Percentiles rank a stretch among this genome's conserved stretches.
phyloP scores from a whole-genome alignment of 1,140 invertebrate species.

The Nephotettix cincticeps region DNA sequence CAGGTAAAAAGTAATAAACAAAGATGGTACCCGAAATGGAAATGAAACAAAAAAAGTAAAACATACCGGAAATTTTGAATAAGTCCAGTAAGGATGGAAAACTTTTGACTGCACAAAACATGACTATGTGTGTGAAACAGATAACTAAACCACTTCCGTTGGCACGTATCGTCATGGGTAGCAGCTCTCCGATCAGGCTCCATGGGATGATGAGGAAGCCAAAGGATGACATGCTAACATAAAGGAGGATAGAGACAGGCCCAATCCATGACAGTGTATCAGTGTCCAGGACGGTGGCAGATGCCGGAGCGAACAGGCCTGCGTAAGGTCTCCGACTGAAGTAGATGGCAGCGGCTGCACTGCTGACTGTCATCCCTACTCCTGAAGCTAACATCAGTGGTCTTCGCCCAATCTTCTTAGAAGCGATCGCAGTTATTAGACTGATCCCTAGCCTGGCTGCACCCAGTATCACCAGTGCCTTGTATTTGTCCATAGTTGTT shows the following conservation, averaged over 20 bases:
- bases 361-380: constrained; percentile 51
- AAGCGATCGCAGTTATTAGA: constrained; percentile 49
- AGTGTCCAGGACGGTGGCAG: no score
- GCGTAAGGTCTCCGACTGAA: background rate
- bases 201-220: constrained; percentile 63
- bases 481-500: constrained; percentile 48
- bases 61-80: constrained; percentile 55
- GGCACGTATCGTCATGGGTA: constrained; percentile 49
- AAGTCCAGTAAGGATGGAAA: constrained; percentile 56
- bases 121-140: constrained; percentile 59
- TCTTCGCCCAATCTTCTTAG: constrained; percentile 55
- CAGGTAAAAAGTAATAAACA: constrained; percentile 64
- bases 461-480: constrained; percentile 53
- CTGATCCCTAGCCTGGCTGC: constrained; percentile 54
- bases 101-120: constrained; percentile 63
- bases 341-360: constrained; percentile 13
- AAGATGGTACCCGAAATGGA: constrained; percentile 59
- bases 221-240: constrained; percentile 54
- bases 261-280: background rate
- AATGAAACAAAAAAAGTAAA: constrained; percentile 60
- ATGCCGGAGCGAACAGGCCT: no score
- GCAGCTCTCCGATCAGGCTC: constrained; percentile 56
- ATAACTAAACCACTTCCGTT: constrained; percentile 56
- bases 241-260: constrained; percentile 50
- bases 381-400: constrained; percentile 53